A percentile compares a stretch with the other conserved stretches of the same genome.
Conservation (phyloP, 2,113 vertebrate species). For the Microtus pennsylvanicus region DNA sequence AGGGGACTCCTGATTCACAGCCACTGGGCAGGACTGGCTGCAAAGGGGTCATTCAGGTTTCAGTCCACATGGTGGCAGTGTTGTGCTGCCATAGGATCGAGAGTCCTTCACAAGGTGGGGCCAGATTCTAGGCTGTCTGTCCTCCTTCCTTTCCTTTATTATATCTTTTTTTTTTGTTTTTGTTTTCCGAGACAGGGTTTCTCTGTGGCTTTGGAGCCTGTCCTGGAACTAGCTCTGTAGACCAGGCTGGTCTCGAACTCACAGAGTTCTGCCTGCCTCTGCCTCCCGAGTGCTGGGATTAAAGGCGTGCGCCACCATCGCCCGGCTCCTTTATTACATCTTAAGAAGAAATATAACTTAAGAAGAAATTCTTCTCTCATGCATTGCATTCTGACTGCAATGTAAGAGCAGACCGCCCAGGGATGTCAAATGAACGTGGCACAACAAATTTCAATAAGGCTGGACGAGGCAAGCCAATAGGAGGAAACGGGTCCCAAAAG, state of each 20-base stretch:
- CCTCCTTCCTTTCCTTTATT: not conserved
- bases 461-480: not conserved
- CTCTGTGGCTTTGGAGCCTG: too few species aligned
- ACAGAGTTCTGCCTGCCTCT: too few species aligned
- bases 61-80: not conserved
- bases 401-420: not conserved
- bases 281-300: too few species aligned
- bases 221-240: too few species aligned
- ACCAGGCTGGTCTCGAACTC: too few species aligned
- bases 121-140: not conserved
- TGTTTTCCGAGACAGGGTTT: too few species aligned
- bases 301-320: too few species aligned
- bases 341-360: too few species aligned
- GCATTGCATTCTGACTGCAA: not conserved
- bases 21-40: accelerated
- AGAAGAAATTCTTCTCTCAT: too few species aligned
- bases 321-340: not conserved
- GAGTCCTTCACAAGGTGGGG: too few species aligned
- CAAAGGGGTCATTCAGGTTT: not conserved
- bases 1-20: not conserved
- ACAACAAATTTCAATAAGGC: not conserved
- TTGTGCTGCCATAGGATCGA: not conserved
- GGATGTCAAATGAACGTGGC: not conserved
- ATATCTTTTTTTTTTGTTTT: too few species aligned
- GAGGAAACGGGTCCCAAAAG: not conserved